Base-by-base conservation (phyloP, 2,888 invertebrate genomes). In the Melanophora roralis region DNA sequence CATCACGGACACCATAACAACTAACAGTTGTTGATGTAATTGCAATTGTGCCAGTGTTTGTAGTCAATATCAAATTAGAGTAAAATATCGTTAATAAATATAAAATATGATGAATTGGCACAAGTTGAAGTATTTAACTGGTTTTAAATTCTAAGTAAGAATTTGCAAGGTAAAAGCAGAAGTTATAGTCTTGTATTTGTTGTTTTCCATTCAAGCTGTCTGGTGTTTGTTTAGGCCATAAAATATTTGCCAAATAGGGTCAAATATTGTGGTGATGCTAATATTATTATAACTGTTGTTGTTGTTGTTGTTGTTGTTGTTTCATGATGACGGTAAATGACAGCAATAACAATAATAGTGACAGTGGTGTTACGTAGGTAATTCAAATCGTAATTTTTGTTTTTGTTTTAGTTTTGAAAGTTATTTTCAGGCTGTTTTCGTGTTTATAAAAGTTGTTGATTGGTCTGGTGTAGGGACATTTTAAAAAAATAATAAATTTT, bases 181-280 rank as follows among this genome's bases (percentile, higher is more conserved):
- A 53, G 65, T 75, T 36, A 36, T 76, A 21, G 34, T 57, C 55
- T 34, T n/a, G 40, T 40, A 57, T 59, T 49, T 67, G 27, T 38
- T 68, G 45, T 1, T 36, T 49, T 23, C n/a, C 32, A n/a, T 38
- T 14, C 21, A 32, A 34, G 65, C 27, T 27, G 6, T 27, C 6
- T 59, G 32, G 27, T 43, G 9, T 57, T 34, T 34, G 57, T 36
- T 77, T 49, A 65, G 69, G 43, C 67, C 36, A 64, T 51, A 55
- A 74, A 73, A 32, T 65, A 36, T 64, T 59, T 71, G 27, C 79
- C 79, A 79, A 75, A 79, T 79, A 79, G 79, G 79, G 79, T 79
- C 75, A 79, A 65, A 53, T 23, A 59, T 53, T 75, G 53, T 53
- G 16, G 38, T 27, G 49, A 34, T 51, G n/a, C n/a, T n/a, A n/a